A percentile compares a stretch with the other conserved stretches of the same genome.
phyloP scores from a whole-genome alignment of 2,888 invertebrate genomes.

The Rotaria sp. region DNA sequence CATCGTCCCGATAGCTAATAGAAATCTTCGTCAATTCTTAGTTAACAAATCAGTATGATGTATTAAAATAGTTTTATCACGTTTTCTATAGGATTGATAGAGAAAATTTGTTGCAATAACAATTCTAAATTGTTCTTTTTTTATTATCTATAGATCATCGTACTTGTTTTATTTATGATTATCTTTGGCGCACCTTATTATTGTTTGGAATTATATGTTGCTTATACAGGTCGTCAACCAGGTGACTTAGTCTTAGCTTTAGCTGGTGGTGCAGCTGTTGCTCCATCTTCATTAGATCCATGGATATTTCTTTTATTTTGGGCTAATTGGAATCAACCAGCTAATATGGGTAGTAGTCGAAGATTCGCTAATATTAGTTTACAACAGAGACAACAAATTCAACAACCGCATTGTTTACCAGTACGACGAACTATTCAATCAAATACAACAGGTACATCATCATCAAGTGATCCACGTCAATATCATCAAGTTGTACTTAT shows the following conservation, averaged over 20 bases:
- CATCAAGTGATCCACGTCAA: background rate
- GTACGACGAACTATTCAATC: background rate
- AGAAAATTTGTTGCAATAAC: background rate
- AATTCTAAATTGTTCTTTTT: background rate
- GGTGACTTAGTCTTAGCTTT: background rate
- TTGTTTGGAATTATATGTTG: constrained; percentile 11
- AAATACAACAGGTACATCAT: background rate
- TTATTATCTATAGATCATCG: background rate
- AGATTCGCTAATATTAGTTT: background rate
- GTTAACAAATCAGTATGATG: background rate
- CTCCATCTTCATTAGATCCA: constrained; percentile 11
- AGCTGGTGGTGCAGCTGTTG: constrained; percentile 12
- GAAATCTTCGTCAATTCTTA: background rate
- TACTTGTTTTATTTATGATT: background rate
- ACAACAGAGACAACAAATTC: background rate
- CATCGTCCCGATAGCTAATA: background rate
- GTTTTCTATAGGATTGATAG: background rate
- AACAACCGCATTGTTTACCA: background rate
- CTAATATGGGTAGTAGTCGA: background rate
- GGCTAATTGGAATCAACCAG: constrained; percentile 8
- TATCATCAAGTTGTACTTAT: background rate
- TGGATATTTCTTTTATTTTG: constrained; percentile 30
- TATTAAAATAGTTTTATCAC: background rate
- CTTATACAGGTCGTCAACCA: background rate
- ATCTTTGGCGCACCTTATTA: constrained; percentile 9